Percentiles rank a stretch among this genome's conserved stretches.
Conservation (phyloP, 2,888 invertebrate genomes). For the Leptopilina drosophilae region DNA sequence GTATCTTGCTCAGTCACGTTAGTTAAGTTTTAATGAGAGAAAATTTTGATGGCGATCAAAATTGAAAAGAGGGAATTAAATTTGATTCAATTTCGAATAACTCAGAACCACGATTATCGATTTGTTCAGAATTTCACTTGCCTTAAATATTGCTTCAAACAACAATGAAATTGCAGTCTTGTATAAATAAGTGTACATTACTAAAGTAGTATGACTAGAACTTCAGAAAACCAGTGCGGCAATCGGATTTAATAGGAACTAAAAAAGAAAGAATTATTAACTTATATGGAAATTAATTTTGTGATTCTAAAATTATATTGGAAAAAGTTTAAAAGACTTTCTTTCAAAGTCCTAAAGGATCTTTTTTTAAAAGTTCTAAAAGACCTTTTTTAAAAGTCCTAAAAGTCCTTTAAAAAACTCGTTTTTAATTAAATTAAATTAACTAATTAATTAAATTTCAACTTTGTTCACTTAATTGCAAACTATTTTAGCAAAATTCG, state of each 20-base stretch:
- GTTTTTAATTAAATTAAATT: no score
- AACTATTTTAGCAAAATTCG: no score
- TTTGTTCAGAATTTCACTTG: not conserved
- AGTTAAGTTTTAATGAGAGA: not conserved
- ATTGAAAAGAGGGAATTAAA: not conserved
- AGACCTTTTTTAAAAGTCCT: no score
- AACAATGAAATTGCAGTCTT: conserved; percentile 50
- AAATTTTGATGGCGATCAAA: not conserved
- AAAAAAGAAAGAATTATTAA: not conserved
- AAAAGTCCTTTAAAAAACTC: no score
- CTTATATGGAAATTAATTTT: no score
- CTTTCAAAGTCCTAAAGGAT: no score
- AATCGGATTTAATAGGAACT: conserved; percentile 4
- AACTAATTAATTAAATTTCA: no score
- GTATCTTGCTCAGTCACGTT: conserved; percentile 31
- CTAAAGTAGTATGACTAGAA: conserved; percentile 60
- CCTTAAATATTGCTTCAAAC: conserved; percentile 48
- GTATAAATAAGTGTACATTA: conserved; percentile 64
- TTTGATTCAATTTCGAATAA: not conserved
- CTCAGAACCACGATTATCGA: conserved; percentile 5
- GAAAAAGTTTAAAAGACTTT: no score
- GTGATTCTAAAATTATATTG: no score
- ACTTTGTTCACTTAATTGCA: no score
- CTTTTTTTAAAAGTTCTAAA: no score
- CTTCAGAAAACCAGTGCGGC: conserved; percentile 48